These are phyloP conservation scores for Zaprionus lineosus DNA, from an alignment of 2,888 invertebrate species.

Conservation along the genomic window DNA sequence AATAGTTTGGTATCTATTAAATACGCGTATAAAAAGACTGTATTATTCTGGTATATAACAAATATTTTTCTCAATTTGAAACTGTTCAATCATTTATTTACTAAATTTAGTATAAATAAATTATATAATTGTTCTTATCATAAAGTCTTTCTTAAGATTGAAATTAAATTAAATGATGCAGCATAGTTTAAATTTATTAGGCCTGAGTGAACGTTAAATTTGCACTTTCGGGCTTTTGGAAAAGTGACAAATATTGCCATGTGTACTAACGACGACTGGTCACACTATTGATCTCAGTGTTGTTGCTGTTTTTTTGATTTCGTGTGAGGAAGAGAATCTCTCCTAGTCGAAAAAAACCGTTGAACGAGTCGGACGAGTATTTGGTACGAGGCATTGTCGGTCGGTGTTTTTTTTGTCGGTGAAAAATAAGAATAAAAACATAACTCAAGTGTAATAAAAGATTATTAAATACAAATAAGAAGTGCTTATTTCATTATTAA, in stretches of 20 bases:
- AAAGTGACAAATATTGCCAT: background rate
- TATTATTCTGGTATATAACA: no score
- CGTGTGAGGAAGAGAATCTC: slow-evolving; percentile 32
- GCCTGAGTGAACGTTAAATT: no score
- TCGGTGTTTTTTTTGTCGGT: slow-evolving; percentile 59
- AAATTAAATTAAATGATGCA: no score
- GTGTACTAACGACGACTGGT: slow-evolving; percentile 5
- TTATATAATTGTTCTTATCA: no score
- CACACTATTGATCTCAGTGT: slow-evolving; percentile 22
- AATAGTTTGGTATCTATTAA: no score
- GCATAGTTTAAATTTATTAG: no score
- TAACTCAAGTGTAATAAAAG: slow-evolving; percentile 39
- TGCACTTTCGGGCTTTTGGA: no score
- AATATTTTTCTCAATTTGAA: no score
- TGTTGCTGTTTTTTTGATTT: slow-evolving; percentile 42
- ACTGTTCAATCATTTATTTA: no score
- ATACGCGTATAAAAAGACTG: no score
- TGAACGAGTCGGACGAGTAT: slow-evolving; percentile 43
- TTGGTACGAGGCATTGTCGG: slow-evolving; percentile 46
- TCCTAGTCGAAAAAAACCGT: slow-evolving; percentile 41
- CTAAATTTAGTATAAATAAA: no score
- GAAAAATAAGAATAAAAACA: slow-evolving; percentile 49
- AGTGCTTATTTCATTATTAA: slow-evolving; percentile 32
- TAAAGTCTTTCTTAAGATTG: no score
- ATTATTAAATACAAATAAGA: slow-evolving; percentile 36